Conservation (phyloP, 2,113 vertebrate species). For the Phrynocephalus versicolor region DNA sequence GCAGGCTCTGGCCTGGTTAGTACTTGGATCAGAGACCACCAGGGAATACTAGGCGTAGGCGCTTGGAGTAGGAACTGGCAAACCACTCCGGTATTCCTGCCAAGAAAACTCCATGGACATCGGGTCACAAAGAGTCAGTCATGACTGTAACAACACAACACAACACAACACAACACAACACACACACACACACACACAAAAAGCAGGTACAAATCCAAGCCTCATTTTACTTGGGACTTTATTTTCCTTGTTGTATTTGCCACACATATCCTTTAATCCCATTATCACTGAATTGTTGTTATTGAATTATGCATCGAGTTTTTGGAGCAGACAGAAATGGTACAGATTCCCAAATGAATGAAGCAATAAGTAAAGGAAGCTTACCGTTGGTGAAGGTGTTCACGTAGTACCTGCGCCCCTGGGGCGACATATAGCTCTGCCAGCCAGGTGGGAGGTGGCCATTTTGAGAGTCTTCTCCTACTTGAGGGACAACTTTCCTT, state of each 20-base stretch:
- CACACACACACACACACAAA: too few relatives aligned
- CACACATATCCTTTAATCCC: background rate
- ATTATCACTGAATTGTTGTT: background rate
- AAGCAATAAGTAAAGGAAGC: slow-evolving; percentile 24
- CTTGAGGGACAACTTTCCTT: slow-evolving; percentile 81
- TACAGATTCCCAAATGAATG: slow-evolving; percentile 1
- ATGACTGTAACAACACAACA: too few relatives aligned
- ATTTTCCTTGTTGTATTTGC: background rate
- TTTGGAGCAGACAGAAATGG: background rate
- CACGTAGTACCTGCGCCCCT: slow-evolving; percentile 94
- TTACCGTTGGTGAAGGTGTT: slow-evolving; percentile 94
- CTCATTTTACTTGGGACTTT: background rate
- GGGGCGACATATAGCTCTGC: slow-evolving; percentile 95
- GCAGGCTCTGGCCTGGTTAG: too few relatives aligned
- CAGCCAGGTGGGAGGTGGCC: slow-evolving; percentile 88
- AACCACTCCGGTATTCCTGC: too few relatives aligned
- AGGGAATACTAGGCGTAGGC: too few relatives aligned
- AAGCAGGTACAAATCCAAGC: background rate
- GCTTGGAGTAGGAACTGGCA: too few relatives aligned
- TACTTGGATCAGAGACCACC: too few relatives aligned
- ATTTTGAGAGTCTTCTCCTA: slow-evolving; percentile 83
- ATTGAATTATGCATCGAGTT: background rate
- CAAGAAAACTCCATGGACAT: too few relatives aligned
- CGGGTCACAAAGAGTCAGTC: too few relatives aligned
- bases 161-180: too few relatives aligned